phyloP scores from a whole-genome alignment of 2,888 invertebrate species.

The Caenorhabditis sulstoni region DNA sequence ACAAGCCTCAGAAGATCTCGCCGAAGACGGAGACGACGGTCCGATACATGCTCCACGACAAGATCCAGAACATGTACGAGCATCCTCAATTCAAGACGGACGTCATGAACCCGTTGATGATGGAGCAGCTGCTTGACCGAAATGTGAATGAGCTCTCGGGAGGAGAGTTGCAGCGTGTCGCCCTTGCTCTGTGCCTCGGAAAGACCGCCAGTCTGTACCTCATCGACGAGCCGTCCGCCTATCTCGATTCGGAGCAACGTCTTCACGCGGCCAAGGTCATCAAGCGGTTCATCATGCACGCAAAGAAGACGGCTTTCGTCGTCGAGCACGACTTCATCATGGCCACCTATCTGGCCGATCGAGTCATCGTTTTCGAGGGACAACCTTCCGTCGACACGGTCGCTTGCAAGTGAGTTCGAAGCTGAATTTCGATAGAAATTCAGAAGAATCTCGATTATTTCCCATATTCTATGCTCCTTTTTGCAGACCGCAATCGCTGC shows the following conservation, averaged over 20 bases:
- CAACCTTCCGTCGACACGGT: constrained; percentile 90
- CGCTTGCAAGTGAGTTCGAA: constrained; percentile 87
- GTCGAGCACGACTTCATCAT: constrained; percentile 99
- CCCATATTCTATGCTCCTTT: too few species aligned
- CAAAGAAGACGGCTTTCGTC: constrained; percentile 98
- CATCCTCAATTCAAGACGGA: constrained; percentile 98
- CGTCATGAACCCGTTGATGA: constrained; percentile 89
- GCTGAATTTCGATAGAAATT: too few species aligned
- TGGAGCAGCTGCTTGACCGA: constrained; percentile 76
- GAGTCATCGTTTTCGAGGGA: constrained; percentile 98
- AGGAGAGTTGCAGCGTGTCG: constrained; percentile 98
- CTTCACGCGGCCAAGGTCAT: constrained; percentile 99
- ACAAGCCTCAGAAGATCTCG: constrained; percentile 99
- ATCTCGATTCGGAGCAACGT: constrained; percentile 99
- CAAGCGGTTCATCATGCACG: constrained; percentile 96
- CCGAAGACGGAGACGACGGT: constrained; percentile 94
- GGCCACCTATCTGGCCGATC: constrained; percentile 97
- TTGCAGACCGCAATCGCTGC: constrained; percentile 87
- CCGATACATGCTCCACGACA: constrained; percentile 92
- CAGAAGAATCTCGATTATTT: too few species aligned
- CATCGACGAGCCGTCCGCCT: constrained; percentile 98
- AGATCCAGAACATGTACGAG: constrained; percentile 96
- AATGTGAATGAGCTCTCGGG: constrained; percentile 92
- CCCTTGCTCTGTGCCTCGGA: constrained; percentile 94
- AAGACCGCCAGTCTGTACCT: constrained; percentile 99